Evolutionary conservation across 2,113 vertebrate genomes (phyloP).

Genomic region (Choloepus hoffmanni): DNA sequence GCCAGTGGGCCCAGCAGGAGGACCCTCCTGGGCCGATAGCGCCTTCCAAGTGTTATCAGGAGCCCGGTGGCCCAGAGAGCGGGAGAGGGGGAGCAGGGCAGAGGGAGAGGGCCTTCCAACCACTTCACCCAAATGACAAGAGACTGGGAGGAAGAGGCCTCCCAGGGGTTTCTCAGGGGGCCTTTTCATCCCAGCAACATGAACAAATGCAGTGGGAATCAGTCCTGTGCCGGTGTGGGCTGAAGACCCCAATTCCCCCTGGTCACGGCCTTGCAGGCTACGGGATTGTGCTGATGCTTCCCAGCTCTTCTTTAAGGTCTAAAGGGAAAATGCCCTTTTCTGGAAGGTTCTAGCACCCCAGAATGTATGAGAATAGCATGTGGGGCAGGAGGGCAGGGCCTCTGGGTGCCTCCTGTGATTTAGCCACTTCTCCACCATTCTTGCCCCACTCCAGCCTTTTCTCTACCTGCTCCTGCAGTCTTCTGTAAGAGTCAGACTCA

Average conservation of each 20-base stretch:
- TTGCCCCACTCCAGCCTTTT: background rate
- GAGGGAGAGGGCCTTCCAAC: conserved; percentile 72
- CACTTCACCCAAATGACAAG: conserved; percentile 76
- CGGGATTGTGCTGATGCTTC: accelerated
- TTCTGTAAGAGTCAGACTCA: background rate
- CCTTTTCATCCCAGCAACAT: background rate
- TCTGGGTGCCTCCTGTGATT: accelerated
- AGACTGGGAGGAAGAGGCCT: conserved; percentile 77
- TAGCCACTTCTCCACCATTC: background rate
- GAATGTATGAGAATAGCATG: background rate
- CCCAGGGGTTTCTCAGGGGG: background rate
- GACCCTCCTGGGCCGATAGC: conserved; percentile 83
- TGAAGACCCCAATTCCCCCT: background rate
- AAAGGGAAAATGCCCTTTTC: background rate
- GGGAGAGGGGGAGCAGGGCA: conserved; percentile 75
- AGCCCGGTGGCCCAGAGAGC: conserved; percentile 70
- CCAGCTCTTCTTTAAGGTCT: background rate
- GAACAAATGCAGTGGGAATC: background rate
- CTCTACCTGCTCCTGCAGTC: background rate
- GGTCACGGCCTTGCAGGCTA: background rate
- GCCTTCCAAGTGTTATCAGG: conserved; percentile 84
- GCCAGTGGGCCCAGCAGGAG: conserved; percentile 77
- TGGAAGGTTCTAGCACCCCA: background rate
- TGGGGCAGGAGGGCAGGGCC: background rate
- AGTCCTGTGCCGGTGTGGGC: accelerated